Base-by-base conservation (phyloP, 2,888 invertebrate genomes). In the Dicycla oo region DNA sequence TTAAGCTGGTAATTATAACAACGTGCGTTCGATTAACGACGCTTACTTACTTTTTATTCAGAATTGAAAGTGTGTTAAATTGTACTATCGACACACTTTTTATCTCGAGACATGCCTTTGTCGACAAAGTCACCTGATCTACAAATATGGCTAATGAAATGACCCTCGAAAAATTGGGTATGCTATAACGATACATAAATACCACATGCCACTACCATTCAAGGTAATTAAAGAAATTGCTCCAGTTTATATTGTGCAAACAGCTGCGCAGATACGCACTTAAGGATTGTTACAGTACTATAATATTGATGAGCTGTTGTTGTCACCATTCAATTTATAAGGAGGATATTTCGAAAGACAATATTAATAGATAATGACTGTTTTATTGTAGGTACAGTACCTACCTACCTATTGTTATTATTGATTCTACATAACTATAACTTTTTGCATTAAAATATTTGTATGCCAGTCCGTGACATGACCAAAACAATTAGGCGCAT, bases 161-260 rank as follows among this genome's bases (percentile, higher is more conserved):
- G 45, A 38, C 75, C 61, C 62, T 77, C 23, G 40, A 23, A 57
- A 60, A 23, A 64, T 72, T 45, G 11, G 60, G 61, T 45, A 49
- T 43, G 54, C 43, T 68, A 26, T 61, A 49, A 53, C 47, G 13
- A 30, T n/a, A 20, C 23, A 53, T 26, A 51, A 45, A 18, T 38
- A 38, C 34, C 34, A 38, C 38, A 38, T 38, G 20, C 75, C 15
- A 13, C 8, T 23, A 4, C 6, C 18, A 23, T 57, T 57, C 45
- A 78, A 75, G 56, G 26, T 57, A 38, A 70, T 57, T 49, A 51
- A 78, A 40, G 15, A 47, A 68, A 69, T 60, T 60, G 73, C 23
- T 67, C 45, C 57, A 65, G 47, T 75, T 75, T 11, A 54, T 34
- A 38, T 51, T 18, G 8, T 45, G 5, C 2, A 23, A 45, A 69